Evolutionary conservation across 92 coral and sea anemone genomes (phyloP).

Genomic region (Phenganax marumi): DNA sequence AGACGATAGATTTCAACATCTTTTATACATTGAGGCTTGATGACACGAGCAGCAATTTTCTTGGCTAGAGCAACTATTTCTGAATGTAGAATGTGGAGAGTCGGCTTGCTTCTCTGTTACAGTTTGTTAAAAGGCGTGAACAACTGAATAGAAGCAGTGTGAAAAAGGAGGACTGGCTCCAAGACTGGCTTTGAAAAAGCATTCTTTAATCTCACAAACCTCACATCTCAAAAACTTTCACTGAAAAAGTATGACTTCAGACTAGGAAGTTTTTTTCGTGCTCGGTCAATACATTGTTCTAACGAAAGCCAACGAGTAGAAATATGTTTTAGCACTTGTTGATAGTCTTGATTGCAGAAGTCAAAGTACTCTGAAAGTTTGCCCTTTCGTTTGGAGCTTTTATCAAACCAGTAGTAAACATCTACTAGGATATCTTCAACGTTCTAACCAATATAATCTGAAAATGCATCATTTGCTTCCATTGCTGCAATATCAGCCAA

Average conservation of each 20-base stretch:
- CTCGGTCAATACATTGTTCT: slow-evolving; percentile 49
- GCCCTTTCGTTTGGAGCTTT: slow-evolving; percentile 46
- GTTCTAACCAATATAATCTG: slow-evolving; percentile 33
- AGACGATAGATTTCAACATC: slow-evolving; percentile 26
- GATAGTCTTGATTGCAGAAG: slow-evolving; percentile 47
- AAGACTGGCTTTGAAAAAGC: slow-evolving; percentile 34
- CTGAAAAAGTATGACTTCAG: too few species aligned
- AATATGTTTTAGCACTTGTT: slow-evolving; percentile 42
- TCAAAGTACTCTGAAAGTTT: slow-evolving; percentile 43
- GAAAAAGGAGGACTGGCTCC: slow-evolving; percentile 46
- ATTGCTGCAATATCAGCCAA: slow-evolving; percentile 49
- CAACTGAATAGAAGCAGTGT: slow-evolving; percentile 48
- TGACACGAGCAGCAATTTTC: slow-evolving; percentile 34
- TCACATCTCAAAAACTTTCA: slow-evolving; percentile 38
- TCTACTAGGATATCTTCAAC: slow-evolving; percentile 48
- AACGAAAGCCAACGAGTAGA: slow-evolving; percentile 42
- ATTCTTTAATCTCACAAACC: slow-evolving; percentile 41
- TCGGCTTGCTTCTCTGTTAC: slow-evolving; percentile 46
- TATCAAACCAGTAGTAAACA: slow-evolving; percentile 49
- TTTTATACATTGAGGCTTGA: slow-evolving; percentile 26
- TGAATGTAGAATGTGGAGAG: slow-evolving; percentile 32
- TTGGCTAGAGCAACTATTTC: slow-evolving; percentile 37
- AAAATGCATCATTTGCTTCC: slow-evolving; percentile 39
- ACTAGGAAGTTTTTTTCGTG: slow-evolving; percentile 46
- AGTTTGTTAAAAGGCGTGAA: slow-evolving; percentile 48